Percentiles rank a stretch among this genome's conserved stretches.
Evolutionary conservation across 2,113 vertebrate genomes (phyloP).

Genomic region (Caranx melampygus): DNA sequence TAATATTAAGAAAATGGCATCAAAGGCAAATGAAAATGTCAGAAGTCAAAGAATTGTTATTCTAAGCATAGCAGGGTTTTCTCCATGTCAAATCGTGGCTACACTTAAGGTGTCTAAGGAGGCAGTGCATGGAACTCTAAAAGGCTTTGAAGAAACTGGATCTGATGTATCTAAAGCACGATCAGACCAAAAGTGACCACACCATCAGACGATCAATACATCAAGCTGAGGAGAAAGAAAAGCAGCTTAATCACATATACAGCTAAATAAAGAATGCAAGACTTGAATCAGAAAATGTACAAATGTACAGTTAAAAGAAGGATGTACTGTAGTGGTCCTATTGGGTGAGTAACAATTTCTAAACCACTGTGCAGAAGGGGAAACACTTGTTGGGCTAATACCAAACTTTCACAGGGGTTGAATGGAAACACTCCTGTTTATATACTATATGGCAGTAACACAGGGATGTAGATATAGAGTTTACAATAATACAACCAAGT

Average conservation of each 20-base stretch:
- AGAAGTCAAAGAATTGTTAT: too few relatives aligned
- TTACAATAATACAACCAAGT: neutral
- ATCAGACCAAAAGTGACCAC: neutral
- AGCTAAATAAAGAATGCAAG: neutral
- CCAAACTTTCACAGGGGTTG: neutral
- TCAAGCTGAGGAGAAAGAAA: neutral
- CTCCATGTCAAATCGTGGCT: neutral
- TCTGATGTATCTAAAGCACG: neutral
- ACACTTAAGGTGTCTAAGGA: neutral
- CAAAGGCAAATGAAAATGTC: neutral
- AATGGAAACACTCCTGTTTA: neutral
- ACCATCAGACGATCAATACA: neutral
- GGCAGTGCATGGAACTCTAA: neutral
- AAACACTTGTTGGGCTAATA: slow-evolving; percentile 1
- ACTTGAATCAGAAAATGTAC: neutral
- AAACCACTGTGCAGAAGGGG: neutral
- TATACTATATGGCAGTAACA: neutral
- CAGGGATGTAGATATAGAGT: neutral
- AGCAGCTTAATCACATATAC: neutral
- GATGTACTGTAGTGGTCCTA: neutral
- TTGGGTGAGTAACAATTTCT: neutral
- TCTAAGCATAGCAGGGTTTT: neutral
- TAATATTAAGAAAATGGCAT: neutral
- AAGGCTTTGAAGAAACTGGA: neutral
- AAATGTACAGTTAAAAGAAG: neutral